These are phyloP conservation scores for Blera fallax DNA, from an alignment of 2,888 invertebrate genomes.

Conservation along the genomic window DNA sequence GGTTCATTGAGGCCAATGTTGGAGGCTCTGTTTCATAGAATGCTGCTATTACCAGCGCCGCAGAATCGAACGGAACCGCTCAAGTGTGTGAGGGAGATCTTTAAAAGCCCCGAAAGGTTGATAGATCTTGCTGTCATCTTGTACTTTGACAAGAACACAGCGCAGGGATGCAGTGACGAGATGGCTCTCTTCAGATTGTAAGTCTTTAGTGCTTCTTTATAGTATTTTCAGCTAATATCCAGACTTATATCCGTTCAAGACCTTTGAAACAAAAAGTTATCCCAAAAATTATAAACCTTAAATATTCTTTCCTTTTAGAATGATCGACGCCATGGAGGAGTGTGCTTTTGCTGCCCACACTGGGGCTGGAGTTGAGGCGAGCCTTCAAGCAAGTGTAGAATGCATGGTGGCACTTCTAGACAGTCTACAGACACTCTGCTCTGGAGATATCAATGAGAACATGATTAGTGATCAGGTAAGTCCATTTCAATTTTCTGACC, in stretches of 20 bases:
- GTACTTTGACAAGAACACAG: constrained; percentile 86
- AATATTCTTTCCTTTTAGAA: constrained; percentile 84
- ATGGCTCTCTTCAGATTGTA: constrained; percentile 92
- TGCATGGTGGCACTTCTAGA: constrained; percentile 92
- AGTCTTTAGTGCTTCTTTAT: constrained; percentile 76
- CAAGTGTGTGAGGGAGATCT: constrained; percentile 90
- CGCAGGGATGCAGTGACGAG: constrained; percentile 87
- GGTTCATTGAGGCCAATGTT: constrained; percentile 94
- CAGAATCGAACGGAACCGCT: constrained; percentile 93
- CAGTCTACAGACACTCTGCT: constrained; percentile 91
- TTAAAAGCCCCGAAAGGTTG: constrained; percentile 87
- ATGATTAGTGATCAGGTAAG: constrained; percentile 80
- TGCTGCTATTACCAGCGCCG: constrained; percentile 93
- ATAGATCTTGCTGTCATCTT: constrained; percentile 86
- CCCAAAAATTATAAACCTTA: too few species aligned
- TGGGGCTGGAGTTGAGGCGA: constrained; percentile 88
- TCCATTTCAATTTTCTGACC: background rate
- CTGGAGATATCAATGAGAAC: constrained; percentile 87
- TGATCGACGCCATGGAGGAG: constrained; percentile 96
- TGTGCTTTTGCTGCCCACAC: constrained; percentile 87
- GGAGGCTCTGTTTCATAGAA: constrained; percentile 95
- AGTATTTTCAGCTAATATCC: background rate
- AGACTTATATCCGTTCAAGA: background rate
- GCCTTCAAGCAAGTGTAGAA: constrained; percentile 90
- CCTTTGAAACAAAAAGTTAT: background rate